These are phyloP conservation scores for Atherinosoma microstoma DNA, from an alignment of 2,797 vertebrate genomes.

Conservation along the genomic window DNA sequence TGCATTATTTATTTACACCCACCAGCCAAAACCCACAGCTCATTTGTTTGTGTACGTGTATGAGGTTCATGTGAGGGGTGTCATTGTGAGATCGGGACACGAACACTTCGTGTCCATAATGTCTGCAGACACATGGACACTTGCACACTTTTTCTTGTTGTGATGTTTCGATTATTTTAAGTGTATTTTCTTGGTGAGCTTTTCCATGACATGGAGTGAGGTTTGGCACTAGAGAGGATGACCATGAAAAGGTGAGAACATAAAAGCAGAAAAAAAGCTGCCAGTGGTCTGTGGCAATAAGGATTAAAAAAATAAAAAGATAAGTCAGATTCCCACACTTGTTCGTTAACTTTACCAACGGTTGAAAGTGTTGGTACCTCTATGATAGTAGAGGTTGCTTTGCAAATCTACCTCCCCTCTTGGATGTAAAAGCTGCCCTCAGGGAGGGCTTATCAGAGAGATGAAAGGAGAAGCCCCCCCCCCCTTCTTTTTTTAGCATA, in stretches of 20 bases:
- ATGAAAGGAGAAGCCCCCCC: conserved; percentile 33
- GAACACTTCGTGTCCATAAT: not conserved
- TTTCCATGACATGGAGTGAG: conserved; percentile 19
- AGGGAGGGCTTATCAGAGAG: conserved; percentile 21
- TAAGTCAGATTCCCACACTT: not conserved
- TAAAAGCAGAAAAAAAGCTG: not conserved
- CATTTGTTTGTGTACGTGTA: not conserved
- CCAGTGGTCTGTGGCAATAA: not conserved
- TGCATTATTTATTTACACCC: conserved; percentile 61
- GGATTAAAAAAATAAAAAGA: not conserved
- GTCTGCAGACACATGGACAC: conserved; percentile 14
- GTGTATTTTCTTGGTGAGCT: conserved; percentile 15
- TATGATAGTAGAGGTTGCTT: conserved; percentile 18
- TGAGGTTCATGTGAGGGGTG: conserved; percentile 1
- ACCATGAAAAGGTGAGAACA: not conserved
- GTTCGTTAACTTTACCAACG: not conserved
- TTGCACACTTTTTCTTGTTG: conserved; percentile 28
- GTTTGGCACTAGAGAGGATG: not conserved
- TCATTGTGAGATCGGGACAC: conserved; percentile 8
- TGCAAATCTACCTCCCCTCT: conserved; percentile 3
- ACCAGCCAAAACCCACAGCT: conserved; percentile 24
- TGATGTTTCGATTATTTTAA: conserved; percentile 35
- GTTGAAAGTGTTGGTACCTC: not conserved
- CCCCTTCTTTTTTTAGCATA: conserved; percentile 21
- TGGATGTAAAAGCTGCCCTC: conserved; percentile 25